Base-by-base conservation (phyloP, 2,113 vertebrate species). In the Lophura nycthemera region DNA sequence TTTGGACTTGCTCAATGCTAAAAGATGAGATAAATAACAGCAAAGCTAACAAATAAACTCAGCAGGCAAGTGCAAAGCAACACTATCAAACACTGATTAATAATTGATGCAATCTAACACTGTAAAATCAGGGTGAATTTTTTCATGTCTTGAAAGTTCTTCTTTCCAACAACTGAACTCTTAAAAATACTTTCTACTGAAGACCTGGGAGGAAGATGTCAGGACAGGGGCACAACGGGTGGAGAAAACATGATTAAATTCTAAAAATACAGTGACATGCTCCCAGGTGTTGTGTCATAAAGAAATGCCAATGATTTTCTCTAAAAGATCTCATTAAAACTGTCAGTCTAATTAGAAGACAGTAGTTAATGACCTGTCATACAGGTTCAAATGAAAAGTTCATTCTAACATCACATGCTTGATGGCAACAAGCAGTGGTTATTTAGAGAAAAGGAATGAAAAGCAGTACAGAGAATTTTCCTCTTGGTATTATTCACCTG, bases 271-370 rank as follows among this genome's bases (percentile, higher is more conserved):
- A 84, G 61, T 13, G 14, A 50, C 36, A 7, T 0, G 13, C 66
- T 93, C 30, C 54, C 8, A 13, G 70, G 66, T 14, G 48, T 8
- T 32, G 36, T 7, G 17, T 13, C 75, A 50, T 40, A 88, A 88
- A 85, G 61, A 64, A 71, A 73, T 57, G 36, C 13, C 56, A 77
- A 10, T 78, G 75, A 40, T 70, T 91, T 91, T 47, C 73, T 56
- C 0, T 14, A 27, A 3, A 4, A 32, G 38, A 21, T 36, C 21
- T 3, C 66, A 30, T 43, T 22, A 8, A 43, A 85, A 42, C 92
- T 75, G 56, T 45, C 76, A 83, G 59, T 84, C 83, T 94, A 52
- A 88, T 95, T 65, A 88, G 66, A 90, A 77, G 71, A 38, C 42
- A 42, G 42, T 42, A 42, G 15, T 42, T 42, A 42, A 42, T 48